phyloP scores from a whole-genome alignment of 2,888 invertebrate genomes.

The Timema cristinae region DNA sequence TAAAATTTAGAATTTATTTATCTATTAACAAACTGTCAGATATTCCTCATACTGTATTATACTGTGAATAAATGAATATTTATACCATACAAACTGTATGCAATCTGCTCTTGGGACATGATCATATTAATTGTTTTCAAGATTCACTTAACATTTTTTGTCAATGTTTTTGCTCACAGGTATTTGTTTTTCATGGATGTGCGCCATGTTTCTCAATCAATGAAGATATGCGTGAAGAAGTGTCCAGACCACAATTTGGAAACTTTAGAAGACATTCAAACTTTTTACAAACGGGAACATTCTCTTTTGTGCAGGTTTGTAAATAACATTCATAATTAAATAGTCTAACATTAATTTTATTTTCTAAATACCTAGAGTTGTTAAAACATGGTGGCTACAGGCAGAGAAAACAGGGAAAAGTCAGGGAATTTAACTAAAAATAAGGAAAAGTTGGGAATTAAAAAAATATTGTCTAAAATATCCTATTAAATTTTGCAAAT shows the following conservation, averaged over 20 bases:
- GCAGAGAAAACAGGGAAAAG: too few species aligned
- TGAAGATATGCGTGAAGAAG: slow-evolving; percentile 85
- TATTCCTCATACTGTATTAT: too few species aligned
- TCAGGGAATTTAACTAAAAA: too few species aligned
- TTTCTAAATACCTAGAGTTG: neutral
- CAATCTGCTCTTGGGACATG: too few species aligned
- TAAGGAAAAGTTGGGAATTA: neutral
- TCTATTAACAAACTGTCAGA: too few species aligned
- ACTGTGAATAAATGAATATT: too few species aligned
- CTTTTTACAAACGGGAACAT: slow-evolving; percentile 68
- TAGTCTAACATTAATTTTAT: neutral
- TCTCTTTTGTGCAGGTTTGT: slow-evolving; percentile 68
- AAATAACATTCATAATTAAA: neutral
- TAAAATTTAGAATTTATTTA: too few species aligned
- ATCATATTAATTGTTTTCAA: too few species aligned
- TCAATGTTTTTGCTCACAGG: slow-evolving; percentile 39
- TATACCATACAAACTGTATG: too few species aligned
- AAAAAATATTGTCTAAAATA: neutral
- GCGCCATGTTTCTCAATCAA: slow-evolving; percentile 65
- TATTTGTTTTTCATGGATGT: slow-evolving; percentile 82
- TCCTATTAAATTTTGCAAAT: too few species aligned
- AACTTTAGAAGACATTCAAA: slow-evolving; percentile 61
- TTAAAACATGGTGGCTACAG: neutral
- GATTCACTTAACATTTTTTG: too few species aligned
- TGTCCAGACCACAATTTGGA: slow-evolving; percentile 70